Evolutionary conservation across 2,888 invertebrate species (phyloP), one percentile per base, ranked within the genome.

Genomic region (Chouioia cunea): DNA sequence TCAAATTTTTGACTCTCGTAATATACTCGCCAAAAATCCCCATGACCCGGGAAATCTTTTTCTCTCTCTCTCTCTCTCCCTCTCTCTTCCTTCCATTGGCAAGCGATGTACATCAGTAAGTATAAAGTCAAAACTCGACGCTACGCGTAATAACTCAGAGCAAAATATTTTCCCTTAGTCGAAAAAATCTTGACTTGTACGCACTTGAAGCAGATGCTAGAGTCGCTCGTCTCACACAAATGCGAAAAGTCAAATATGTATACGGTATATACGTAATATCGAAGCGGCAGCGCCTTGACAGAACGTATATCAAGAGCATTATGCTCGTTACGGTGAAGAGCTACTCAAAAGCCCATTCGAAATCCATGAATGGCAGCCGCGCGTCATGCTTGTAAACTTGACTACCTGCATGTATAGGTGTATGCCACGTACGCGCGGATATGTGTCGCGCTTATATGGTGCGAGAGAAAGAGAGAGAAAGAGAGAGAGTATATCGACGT

Each of bases 311-410:
- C 36, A 36, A 36, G 12, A 36, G 36, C 10, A 36, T 36, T 36
- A 36, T 36, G 36, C 36, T 53, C 59, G 59, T 59, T 65, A 65
- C 12, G 16, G 57, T 15, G 46, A 22, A 47, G 3, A 36, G 20
- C 60, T 65, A 65, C 68, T 72, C 68, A 72, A 72, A 72, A 68
- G 69, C 50, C 62, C 50, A 69, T 69, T 73, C 70, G 47, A 70
- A 73, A 70, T 65, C 70, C 73, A 69, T 73, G 73, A 70, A 70
- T 66, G 63, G 22, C 63, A 65, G 65, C 58, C 48, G 63, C 23
- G 15, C 22, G 18, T 10, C 14, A 36, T 23, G 1, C 59, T 12
- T 43, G n/a, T 22, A 22, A 52, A 18, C 15, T 18, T n/a, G 22
- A n/a, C 52, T 27, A 18, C 43, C 43, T 15, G 12, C 2, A 23